Base-by-base conservation (phyloP, 1,140 invertebrate genomes). In the Leptopilina boulardi region DNA sequence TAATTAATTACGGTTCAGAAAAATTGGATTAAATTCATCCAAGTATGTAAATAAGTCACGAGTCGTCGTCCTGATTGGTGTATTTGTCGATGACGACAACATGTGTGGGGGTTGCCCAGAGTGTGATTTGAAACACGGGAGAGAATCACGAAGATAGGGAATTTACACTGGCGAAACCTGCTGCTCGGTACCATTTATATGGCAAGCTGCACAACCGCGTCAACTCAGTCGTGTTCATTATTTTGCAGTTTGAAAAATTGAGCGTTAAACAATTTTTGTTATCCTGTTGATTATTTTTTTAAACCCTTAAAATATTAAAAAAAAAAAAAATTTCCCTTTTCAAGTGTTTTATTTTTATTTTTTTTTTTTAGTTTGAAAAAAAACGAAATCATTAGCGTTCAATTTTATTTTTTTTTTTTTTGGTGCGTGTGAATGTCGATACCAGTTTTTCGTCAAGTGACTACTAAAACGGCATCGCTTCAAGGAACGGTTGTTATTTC, bases 201-300 rank as follows among this genome's bases (percentile, higher is more conserved):
- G 79, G 70, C 77, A 72, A 71, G 21, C 15, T 74, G 79, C 70
- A 51, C 70, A 71, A 77, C 78, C 74, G 66, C 51, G 76, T 30
- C 51, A 79, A 80, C 80, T 86, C 83, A 86, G 83, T 86, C 84
- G 80, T 73, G 26, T 71, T 73, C 77, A 77, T n/a, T n/a, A n/a
- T 73, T 72, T 73, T 23, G 41, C 79, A 54, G 23, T 8, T 26
- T n/a, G 76, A 82, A 83, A 38, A 85, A 80, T 41, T 74, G 66
- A 66, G 74, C 71, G 26, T 9, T 21, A 76, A 66, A 38, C 34
- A 38, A 38, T 8, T 6, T 38, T 38, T 30, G 26, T 30, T n/a
- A n/a, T 5, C 26, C 26, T 5, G 5, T 38, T 38, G 9, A 38
- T 9, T 38, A 6, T 9, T 38, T 38, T 9, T 9, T 38, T 38